Base-by-base conservation (phyloP, 2,888 invertebrate species). In the Oscheius onirici region DNA sequence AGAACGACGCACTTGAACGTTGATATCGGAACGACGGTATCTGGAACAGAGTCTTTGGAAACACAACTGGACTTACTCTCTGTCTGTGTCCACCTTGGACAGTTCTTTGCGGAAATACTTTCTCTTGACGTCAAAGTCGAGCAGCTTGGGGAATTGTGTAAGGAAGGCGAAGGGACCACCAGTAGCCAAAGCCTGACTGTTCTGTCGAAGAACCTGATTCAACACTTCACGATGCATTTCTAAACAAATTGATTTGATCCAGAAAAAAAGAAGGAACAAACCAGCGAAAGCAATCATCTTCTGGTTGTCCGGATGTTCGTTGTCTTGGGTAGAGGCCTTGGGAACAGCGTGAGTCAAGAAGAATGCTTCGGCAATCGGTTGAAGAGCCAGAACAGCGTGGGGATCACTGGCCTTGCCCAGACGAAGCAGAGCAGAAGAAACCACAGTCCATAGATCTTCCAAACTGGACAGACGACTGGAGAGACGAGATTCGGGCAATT, bases 71-170 rank as follows among this genome's bases (percentile, higher is more conserved):
- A 17, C 55, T 28, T n/a, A 65, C 71, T 55, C 71, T 61, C 61
- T n/a, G 8, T 61, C 61, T 11, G 44, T 54, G 41, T 94, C 94
- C 88, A 93, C 90, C 66, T 93, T 90, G 85, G 94, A 93, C 54
- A 95, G 88, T 88, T 94, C 94, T n/a, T 93, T 93, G 72, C 94
- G 91, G 90, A 94, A 94, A 88, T 93, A 94, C 67, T 93, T 91
- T 52, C 94, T 90, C 88, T 95, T 95, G 0, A 95, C 94, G 88
- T 95, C 94, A 88, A 95, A 95, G 89, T 95, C 94, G 22, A 95
- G 89, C 58, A 95, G 92, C 76, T 93, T 90, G 0, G 94, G 94
- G 86, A 94, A 94, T 89, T 94, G 93, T 1, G 94, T 93, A 6
- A 95, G 90, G 0, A 94, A 93, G 2, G 93, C 92, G 88, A 95